These are phyloP conservation scores for Montipora sp. DNA, from an alignment of 64 coral and sea anemone genomes.

Conservation along the genomic window DNA sequence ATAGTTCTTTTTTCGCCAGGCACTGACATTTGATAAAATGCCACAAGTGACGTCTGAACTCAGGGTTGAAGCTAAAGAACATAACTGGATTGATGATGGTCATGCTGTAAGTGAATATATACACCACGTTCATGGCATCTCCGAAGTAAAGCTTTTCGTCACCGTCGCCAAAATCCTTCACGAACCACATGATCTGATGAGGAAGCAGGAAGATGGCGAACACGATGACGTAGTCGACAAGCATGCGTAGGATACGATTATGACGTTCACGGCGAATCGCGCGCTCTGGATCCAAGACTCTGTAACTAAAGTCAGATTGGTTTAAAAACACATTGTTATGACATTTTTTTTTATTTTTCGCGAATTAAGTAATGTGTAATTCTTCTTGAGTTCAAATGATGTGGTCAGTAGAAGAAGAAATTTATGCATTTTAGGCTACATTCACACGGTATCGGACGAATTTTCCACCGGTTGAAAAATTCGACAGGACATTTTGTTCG, in stretches of 20 bases:
- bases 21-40: slow-evolving; percentile 70
- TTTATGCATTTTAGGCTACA: too few relatives aligned
- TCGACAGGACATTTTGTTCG: too few relatives aligned
- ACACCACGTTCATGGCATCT: slow-evolving; percentile 53
- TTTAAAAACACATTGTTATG: neutral
- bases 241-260: slow-evolving; percentile 67
- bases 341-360: neutral
- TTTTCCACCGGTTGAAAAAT: too few relatives aligned
- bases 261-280: slow-evolving; percentile 62
- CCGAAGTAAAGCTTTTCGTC: slow-evolving; percentile 71
- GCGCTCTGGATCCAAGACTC: slow-evolving; percentile 47
- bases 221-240: slow-evolving; percentile 67
- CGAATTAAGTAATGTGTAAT: neutral
- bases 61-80: slow-evolving; percentile 77
- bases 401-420: too few relatives aligned
- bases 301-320: slow-evolving; percentile 29
- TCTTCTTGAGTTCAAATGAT: too few relatives aligned
- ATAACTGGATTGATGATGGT: slow-evolving; percentile 81
- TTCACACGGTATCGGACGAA: too few relatives aligned
- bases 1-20: slow-evolving; percentile 3
- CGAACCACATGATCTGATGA: slow-evolving; percentile 79
- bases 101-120: slow-evolving; percentile 64
- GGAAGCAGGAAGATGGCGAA: slow-evolving; percentile 76
- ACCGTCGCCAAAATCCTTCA: slow-evolving; percentile 58
- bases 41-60: slow-evolving; percentile 70